Evolutionary conservation across 2,888 invertebrate species (phyloP), one percentile per base, ranked within the genome.

Genomic region (Drosophila atripex): DNA sequence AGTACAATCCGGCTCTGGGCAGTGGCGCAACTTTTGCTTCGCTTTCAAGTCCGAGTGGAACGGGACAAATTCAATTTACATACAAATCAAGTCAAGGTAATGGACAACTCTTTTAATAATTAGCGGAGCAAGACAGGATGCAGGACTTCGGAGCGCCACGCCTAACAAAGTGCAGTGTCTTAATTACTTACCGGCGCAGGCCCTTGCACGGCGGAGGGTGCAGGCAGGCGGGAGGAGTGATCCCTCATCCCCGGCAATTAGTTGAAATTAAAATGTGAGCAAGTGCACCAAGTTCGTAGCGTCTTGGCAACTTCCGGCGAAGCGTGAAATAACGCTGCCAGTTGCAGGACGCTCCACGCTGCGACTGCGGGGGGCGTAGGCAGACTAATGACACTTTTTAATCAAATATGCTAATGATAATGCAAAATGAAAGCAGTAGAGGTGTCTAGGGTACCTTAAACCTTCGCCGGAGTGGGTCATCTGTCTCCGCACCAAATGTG

Each of bases 401-500:
- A 88, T 88, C 86, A 88, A 89, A 86, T 86, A 86, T 89, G 88
- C 85, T 89, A 88, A 89, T 86, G 85, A 78, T 77, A 79, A 87
- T 78, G 71, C 63, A 41, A 68, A 74, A 76, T 18, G 39, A n/a
- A 16, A 39, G 57, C 51, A 57, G 45, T 60, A 68, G 61, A 52
- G 51, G 51, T 54, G 49, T 35, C 35, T n/a, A n/a, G 5, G 35
- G 7, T 35, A n/a, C n/a, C 35, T 35, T 35, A n/a, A 35, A 5
- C 35, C 12, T 32, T 14, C 14, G n/a, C 35, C 6, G n/a, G 7
- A n/a, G 6, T n/a, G 6, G 35, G n/a, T 28, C 28, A 28, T 28
- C 8, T 28, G 28, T 28, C 28, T 9, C 28, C 28, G 9, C 28
- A 8, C 28, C 32, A 12, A 32, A 32, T 12, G 12, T 32, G n/a